Conservation (phyloP, 2,797 vertebrate species). For the Lutjanus campechanus region DNA sequence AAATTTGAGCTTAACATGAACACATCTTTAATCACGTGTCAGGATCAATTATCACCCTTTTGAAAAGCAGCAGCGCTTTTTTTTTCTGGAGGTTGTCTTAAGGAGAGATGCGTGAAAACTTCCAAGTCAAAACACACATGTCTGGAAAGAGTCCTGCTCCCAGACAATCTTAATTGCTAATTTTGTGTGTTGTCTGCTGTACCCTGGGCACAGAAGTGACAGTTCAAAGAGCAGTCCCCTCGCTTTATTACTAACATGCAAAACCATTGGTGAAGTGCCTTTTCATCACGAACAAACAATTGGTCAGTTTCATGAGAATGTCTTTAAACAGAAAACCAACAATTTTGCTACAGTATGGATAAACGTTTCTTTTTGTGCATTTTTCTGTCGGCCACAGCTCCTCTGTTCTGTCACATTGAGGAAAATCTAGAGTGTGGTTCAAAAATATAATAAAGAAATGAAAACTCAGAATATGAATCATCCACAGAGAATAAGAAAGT, state of each 20-base stretch:
- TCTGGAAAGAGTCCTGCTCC: constrained; percentile 71
- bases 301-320: constrained; percentile 68
- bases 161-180: constrained; percentile 76
- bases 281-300: constrained; percentile 69
- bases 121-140: constrained; percentile 64
- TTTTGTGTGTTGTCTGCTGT: constrained; percentile 67
- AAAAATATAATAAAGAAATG: constrained; percentile 8
- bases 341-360: constrained; percentile 37
- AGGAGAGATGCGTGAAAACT: constrained; percentile 71
- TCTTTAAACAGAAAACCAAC: constrained; percentile 65
- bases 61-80: constrained; percentile 71
- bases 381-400: constrained; percentile 44
- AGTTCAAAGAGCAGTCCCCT: constrained; percentile 75
- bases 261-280: constrained; percentile 59
- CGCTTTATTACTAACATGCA: constrained; percentile 61
- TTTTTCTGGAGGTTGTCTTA: constrained; percentile 50
- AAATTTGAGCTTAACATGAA: constrained; percentile 84
- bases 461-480: constrained; percentile 15
- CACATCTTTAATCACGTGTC: constrained; percentile 88
- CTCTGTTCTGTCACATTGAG: constrained; percentile 48
- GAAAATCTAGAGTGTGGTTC: constrained; percentile 45
- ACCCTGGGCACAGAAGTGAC: constrained; percentile 63
- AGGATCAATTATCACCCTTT: constrained; percentile 79
- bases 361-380: constrained; percentile 42
- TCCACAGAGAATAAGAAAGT: constrained; percentile 1